Evolutionary conservation across 2,888 invertebrate species (phyloP), one percentile per base, ranked within the genome.

Genomic region (Sarcophaga rosellei): DNA sequence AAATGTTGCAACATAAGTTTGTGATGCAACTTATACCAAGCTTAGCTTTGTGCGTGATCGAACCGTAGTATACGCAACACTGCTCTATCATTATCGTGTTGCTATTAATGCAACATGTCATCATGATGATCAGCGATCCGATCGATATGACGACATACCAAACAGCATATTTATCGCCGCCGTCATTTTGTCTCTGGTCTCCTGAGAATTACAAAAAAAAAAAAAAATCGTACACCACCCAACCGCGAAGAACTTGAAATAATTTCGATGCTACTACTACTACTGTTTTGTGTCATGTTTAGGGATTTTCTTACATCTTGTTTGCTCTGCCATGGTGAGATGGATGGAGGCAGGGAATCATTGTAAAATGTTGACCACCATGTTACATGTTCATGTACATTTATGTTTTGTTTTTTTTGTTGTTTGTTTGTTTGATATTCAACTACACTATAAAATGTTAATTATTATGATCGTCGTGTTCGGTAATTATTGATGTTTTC

Each of bases 141-240:
- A 79, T 87, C 72, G 81, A 63, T 59, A 73, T 72, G 81, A 83
- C 70, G 65, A 62, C 68, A 84, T 78, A 72, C 77, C 63, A 61
- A 85, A 80, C 86, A 81, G 45, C 35, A 86, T 86, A 86, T 74
- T 84, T 86, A 66, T 86, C 78, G 86, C 84, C 78, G 86, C 84
- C 86, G 86, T 86, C 86, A 84, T 86, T 86, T 84, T 81, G 86
- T 86, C 86, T 86, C 73, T 59, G 57, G 84, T 86, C 86, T 78
- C 81, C 47, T 65, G 86, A 86, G 84, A 84, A 75, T 77, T 77
- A 1, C 1, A 23, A 23, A 1, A 23, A 23, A 6, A 6, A 35
- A 5, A 35, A 35, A 35, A 35, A 53, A 53, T 53, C 15, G 17
- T 53, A 17, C 53, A 53, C 12, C 53, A 53, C 17, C 12, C 53